These are phyloP conservation scores for Onychostoma macrolepis DNA, from an alignment of 2,113 vertebrate genomes.

Conservation along the genomic window DNA sequence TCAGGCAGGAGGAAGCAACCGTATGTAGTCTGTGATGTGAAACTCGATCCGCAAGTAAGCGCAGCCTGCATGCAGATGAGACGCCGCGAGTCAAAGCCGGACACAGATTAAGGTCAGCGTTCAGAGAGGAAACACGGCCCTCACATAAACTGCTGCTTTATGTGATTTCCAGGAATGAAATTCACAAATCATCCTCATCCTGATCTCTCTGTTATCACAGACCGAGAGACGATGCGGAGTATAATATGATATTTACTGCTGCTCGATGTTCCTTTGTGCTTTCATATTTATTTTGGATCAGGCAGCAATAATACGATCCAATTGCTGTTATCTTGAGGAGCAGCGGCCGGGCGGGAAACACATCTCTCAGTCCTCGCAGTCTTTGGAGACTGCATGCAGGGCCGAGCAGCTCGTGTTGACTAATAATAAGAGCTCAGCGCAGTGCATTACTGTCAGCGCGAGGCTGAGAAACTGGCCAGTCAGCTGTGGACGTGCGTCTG, in stretches of 20 bases:
- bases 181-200: background rate
- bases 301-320: background rate
- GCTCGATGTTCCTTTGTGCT: conserved; percentile 1
- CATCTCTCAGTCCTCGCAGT: background rate
- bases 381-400: background rate
- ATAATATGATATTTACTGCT: background rate
- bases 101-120: background rate
- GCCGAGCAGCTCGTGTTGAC: background rate
- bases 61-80: background rate
- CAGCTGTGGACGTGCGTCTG: background rate
- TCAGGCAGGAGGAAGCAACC: background rate
- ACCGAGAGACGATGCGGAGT: background rate
- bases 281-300: background rate
- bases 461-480: background rate
- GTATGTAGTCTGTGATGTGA: background rate
- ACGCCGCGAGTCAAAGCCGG: background rate
- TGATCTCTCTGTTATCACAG: background rate
- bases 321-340: background rate
- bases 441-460: background rate
- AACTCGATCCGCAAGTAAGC: background rate
- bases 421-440: background rate
- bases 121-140: background rate
- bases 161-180: background rate
- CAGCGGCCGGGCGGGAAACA: background rate
- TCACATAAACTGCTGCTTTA: background rate